Evolutionary conservation across 92 coral and sea anemone species (phyloP), one percentile per base, ranked within the genome.

Genomic region (Palythoa heliodiscus): DNA sequence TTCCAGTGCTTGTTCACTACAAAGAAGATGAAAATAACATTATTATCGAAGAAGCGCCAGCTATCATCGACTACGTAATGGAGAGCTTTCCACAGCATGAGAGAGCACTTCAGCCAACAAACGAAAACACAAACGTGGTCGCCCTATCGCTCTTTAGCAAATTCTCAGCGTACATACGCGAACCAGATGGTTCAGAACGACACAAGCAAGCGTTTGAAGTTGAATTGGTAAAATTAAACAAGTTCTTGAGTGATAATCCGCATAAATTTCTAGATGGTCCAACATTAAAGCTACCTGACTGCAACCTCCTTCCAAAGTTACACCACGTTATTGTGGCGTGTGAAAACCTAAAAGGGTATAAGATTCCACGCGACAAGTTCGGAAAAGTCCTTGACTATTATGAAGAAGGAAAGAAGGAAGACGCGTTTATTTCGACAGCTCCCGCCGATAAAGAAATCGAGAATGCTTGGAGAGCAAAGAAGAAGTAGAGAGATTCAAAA

Each of bases 221-320:
- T 68, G 91, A 82, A 25, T 87, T 93, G 9, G 48, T 6, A 22
- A 87, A 89, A 20, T 67, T 89, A 25, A 54, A 93, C 76, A 68
- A 77, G 72, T 73, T 71, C 72, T 83, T 93, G 81, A 67, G 66
- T 15, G 70, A 52, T 11, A 13, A 58, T 40, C 83, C 47, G 84
- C 95, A 15, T 66, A 75, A 1, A 67, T 93, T 70, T 69, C 79
- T 93, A n/a, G 90, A 88, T 70, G 95, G 97, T 0, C 71, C 90
- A 47, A 50, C 38, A 0, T 61, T 93, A 39, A 89, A 77, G 75
- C 57, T 92, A 5, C 97, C 97, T 3, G 97, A 93, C 82, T 93
- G 97, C 84, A 89, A 77, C 82, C 67, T 93, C 75, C 76, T 93
- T 29, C 97, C 97, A 15, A 93, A 93, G 58, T 81, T 93, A 2